phyloP scores from a whole-genome alignment of 2,888 invertebrate species.

The Dynastes tityus region DNA sequence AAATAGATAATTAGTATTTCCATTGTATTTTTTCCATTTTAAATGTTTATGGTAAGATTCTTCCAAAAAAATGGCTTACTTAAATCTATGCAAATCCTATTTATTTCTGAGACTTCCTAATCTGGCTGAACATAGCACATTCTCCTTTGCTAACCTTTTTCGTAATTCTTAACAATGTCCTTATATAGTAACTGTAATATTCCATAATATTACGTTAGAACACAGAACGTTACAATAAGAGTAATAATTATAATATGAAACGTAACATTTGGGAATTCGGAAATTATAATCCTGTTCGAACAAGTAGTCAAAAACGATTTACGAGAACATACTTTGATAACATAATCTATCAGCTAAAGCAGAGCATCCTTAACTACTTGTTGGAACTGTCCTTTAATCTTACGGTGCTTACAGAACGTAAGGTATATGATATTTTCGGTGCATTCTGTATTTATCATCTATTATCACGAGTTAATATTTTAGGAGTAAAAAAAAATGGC shows the following conservation, averaged over 20 bases:
- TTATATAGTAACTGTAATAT: conserved; percentile 24
- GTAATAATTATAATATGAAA: conserved; percentile 20
- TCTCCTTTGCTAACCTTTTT: conserved; percentile 3
- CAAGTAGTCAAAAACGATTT: background rate
- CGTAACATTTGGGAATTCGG: conserved; percentile 14
- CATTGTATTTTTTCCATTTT: conserved; percentile 54
- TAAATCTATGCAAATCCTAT: conserved; percentile 42
- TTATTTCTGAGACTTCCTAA: conserved; percentile 16
- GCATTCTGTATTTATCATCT: conserved; percentile 38
- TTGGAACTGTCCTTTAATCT: background rate
- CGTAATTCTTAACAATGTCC: conserved; percentile 3
- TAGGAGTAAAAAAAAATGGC: background rate
- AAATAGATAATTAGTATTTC: conserved; percentile 57
- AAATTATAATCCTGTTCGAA: conserved; percentile 3
- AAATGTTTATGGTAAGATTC: conserved; percentile 36
- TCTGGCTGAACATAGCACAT: conserved; percentile 31
- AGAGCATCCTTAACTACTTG: background rate
- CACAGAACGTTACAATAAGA: conserved; percentile 36
- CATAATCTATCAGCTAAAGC: conserved; percentile 1
- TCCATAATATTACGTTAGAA: conserved; percentile 28
- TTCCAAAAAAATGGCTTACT: conserved; percentile 28
- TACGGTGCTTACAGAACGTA: conserved; percentile 31
- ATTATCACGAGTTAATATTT: conserved; percentile 34
- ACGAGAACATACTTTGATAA: background rate
- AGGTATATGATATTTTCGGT: conserved; percentile 28